phyloP scores from a whole-genome alignment of 2,888 invertebrate species.

The Trichopria drosophilae region DNA sequence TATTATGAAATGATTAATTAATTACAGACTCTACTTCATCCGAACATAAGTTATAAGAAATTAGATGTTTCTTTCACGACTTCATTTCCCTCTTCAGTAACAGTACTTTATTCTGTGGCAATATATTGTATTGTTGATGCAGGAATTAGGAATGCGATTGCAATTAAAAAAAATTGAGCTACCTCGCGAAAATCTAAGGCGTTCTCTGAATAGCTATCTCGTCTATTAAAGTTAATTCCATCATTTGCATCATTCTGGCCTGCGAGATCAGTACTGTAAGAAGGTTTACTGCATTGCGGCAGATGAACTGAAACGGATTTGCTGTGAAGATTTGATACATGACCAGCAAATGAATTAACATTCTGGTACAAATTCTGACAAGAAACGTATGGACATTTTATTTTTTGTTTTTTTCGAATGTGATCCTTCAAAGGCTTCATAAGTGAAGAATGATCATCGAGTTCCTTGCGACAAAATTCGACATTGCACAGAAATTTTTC shows the following conservation, averaged over 20 bases:
- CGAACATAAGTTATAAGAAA: neutral
- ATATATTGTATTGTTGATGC: neutral
- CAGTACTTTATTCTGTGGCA: neutral
- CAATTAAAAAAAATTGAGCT: slow-evolving; percentile 1
- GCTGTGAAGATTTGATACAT: slow-evolving; percentile 17
- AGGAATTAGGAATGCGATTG: slow-evolving; percentile 2
- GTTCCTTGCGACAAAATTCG: slow-evolving; percentile 12
- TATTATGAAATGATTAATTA: neutral
- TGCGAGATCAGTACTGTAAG: too few relatives aligned
- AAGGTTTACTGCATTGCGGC: too few relatives aligned
- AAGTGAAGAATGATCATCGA: slow-evolving; percentile 12
- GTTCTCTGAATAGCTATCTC: too few relatives aligned
- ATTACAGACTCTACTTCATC: neutral
- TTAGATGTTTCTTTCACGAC: slow-evolving; percentile 1
- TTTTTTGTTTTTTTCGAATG: slow-evolving; percentile 12
- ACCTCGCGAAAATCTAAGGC: slow-evolving; percentile 1
- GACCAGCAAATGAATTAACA: slow-evolving; percentile 9
- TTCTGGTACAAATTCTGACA: slow-evolving; percentile 11
- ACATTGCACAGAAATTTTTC: slow-evolving; percentile 22
- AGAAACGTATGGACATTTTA: slow-evolving; percentile 10
- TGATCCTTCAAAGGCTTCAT: slow-evolving; percentile 15
- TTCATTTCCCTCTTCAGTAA: slow-evolving; percentile 9
- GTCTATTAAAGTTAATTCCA: too few relatives aligned
- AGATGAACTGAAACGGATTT: too few relatives aligned
- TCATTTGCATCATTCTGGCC: too few relatives aligned